phyloP scores from a whole-genome alignment of 2,888 invertebrate species.

The Acleris laterana region DNA sequence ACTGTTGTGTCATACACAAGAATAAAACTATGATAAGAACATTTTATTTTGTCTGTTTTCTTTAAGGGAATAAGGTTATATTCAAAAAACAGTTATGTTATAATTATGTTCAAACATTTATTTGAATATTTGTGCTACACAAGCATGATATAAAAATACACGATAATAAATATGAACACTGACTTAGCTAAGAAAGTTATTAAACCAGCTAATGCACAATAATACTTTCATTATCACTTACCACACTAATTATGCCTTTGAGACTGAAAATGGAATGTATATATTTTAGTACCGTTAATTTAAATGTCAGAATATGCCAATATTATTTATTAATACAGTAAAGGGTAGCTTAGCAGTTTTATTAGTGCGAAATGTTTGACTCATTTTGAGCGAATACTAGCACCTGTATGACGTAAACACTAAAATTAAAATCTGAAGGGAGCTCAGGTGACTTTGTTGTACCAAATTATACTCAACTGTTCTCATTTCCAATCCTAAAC shows the following conservation, averaged over 20 bases:
- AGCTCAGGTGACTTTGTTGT: constrained; percentile 79
- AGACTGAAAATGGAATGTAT: constrained; percentile 59
- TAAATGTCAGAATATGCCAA: not conserved
- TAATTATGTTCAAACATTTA: constrained; percentile 77
- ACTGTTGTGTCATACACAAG: too few relatives aligned
- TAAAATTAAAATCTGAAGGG: constrained; percentile 56
- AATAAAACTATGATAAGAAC: too few relatives aligned
- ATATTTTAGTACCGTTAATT: constrained; percentile 41
- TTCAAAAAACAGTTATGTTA: constrained; percentile 35
- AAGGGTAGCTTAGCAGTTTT: not conserved
- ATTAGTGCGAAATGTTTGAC: not conserved
- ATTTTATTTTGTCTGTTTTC: too few relatives aligned
- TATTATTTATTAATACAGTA: not conserved
- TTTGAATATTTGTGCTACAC: constrained; percentile 83
- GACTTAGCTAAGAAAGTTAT: constrained; percentile 73
- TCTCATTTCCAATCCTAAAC: constrained; percentile 43
- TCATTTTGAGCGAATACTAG: constrained; percentile 44
- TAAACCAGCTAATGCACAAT: constrained; percentile 75
- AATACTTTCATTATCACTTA: constrained; percentile 79
- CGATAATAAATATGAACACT: constrained; percentile 79
- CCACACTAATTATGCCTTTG: constrained; percentile 50
- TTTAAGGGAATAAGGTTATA: too few relatives aligned
- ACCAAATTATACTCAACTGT: constrained; percentile 45
- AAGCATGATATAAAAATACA: constrained; percentile 84
- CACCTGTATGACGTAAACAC: constrained; percentile 59